phyloP scores from a whole-genome alignment of 2,113 vertebrate species.

The Seriola aureovittata region DNA sequence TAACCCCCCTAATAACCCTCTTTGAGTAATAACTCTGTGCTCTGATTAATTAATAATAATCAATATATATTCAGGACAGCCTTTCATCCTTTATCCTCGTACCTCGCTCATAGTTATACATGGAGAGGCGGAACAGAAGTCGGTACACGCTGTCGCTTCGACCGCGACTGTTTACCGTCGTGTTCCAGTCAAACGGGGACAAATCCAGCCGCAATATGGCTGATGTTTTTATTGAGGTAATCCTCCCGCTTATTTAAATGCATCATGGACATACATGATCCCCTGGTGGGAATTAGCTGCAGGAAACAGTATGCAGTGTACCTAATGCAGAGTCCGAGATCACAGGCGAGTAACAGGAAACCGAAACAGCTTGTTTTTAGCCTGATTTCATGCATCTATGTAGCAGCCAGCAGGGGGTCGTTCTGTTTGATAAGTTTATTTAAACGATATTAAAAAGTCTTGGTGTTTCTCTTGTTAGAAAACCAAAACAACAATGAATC shows the following conservation, averaged over 20 bases:
- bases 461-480: neutral
- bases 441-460: too few species aligned
- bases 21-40: neutral
- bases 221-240: conserved; percentile 36
- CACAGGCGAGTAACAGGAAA: conserved; percentile 42
- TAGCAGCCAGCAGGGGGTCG: neutral
- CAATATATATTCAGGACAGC: neutral
- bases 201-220: conserved; percentile 18
- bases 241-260: conserved; percentile 20
- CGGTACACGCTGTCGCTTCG: neutral
- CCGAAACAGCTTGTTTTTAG: conserved; percentile 16
- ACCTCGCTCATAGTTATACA: neutral
- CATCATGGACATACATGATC: conserved; percentile 35
- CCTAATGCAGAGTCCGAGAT: conserved; percentile 10
- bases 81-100: neutral
- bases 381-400: conserved; percentile 38
- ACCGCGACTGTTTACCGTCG: conserved; percentile 8
- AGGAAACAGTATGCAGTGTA: conserved; percentile 7
- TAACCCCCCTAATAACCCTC: too few species aligned
- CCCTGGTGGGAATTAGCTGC: neutral
- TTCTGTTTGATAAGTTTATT: too few species aligned
- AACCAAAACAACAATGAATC: neutral
- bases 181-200: conserved; percentile 43
- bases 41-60: neutral
- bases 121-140: neutral